A percentile compares a stretch with the other conserved stretches of the same genome.
These are phyloP conservation scores for Sebastes minor DNA, from an alignment of 2,797 vertebrate genomes.

Conservation along the genomic window DNA sequence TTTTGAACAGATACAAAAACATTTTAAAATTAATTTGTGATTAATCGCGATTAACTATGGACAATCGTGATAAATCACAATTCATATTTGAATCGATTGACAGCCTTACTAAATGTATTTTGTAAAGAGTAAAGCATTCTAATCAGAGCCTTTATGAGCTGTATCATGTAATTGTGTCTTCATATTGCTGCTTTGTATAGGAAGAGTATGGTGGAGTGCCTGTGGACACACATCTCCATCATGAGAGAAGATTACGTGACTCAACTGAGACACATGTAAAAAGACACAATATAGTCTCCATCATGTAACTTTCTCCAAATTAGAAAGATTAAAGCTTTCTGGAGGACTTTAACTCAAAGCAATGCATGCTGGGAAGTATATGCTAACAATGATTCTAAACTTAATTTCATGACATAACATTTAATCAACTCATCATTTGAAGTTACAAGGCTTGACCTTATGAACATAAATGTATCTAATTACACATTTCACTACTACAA, in stretches of 20 bases:
- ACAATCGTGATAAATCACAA: too few species aligned
- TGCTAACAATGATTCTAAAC: background rate
- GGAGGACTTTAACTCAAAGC: background rate
- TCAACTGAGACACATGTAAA: too few species aligned
- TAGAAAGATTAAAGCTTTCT: too few species aligned
- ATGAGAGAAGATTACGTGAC: too few species aligned
- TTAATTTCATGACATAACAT: background rate
- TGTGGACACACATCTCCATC: background rate
- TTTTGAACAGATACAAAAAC: too few species aligned
- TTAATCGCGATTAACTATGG: too few species aligned
- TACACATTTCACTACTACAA: background rate
- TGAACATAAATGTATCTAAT: background rate
- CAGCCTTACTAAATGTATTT: too few species aligned
- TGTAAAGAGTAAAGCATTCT: too few species aligned
- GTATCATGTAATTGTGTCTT: background rate
- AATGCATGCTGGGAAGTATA: background rate
- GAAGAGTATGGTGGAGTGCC: background rate
- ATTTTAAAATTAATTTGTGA: too few species aligned
- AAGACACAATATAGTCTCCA: too few species aligned
- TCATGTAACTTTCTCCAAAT: too few species aligned
- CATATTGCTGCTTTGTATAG: background rate
- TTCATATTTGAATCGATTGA: too few species aligned
- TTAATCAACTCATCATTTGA: background rate
- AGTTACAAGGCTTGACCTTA: background rate
- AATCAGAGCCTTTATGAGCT: background rate